Evolutionary conservation across 2,113 vertebrate genomes (phyloP), one percentile per base, ranked within the genome.

Genomic region (Ophthalmolycus amberensis): DNA sequence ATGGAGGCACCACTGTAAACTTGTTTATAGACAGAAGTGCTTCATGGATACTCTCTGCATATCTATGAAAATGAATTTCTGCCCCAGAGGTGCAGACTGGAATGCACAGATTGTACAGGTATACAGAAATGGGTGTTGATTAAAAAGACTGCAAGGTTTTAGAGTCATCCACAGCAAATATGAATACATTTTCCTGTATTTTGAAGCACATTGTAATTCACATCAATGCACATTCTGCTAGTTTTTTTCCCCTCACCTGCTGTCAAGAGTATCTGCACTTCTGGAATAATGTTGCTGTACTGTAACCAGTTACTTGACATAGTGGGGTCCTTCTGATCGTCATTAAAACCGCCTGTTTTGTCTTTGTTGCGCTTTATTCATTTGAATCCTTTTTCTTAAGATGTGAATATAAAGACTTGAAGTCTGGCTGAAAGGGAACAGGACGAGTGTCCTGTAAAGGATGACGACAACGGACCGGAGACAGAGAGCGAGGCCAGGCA

Each of bases 391-490:
- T 68, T 68, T 75, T 73, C 48, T 65, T 80, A 75, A 54, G 59
- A 67, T 15, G 9, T 44, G 67, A 83, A 79, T 77, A 76, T 16
- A 48, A 67, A 77, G 80, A 68, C 80, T 52, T 66, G 44, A 85
- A 74, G 52, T 90, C 46, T 75, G 80, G 73, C 46, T 65, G 73
- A 85, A 68, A 38, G 64, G 29, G 58, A 85, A 60, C 67, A 76
- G 82, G 69, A 85, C 71, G 58, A 74, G 58, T 37, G 80, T 85
- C 84, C 78, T 77, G 69, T 83, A 80, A 75, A 85, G 68, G 66
- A 89, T 81, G 75, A 77, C 75, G 72, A 69, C 72, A 84, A 82
- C 80, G 77, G 67, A 84, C 48, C 80, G 34, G 75, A 77, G 72
- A 84, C 60, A 9, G 52, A 75, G 80, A 89, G 79, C 25, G 29